Evolutionary conservation across 2,797 vertebrate genomes (phyloP).

Genomic region (Pseudomugil tenellus): DNA sequence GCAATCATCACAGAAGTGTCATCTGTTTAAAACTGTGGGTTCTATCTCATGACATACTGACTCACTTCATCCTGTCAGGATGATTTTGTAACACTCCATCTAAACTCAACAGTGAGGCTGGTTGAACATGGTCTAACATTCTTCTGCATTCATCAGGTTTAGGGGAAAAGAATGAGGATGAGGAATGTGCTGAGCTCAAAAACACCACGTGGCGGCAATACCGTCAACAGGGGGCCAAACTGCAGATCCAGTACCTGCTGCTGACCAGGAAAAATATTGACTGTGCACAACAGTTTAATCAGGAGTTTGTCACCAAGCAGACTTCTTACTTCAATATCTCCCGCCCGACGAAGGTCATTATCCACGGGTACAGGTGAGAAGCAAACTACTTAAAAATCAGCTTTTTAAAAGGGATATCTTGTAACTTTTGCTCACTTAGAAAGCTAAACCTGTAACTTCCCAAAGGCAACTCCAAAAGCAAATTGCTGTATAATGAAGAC

Average conservation of each 20-base stretch:
- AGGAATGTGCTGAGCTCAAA: conserved; percentile 86
- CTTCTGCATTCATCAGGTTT: conserved; percentile 60
- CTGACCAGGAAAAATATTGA: conserved; percentile 80
- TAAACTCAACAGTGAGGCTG: background rate
- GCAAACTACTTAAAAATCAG: background rate
- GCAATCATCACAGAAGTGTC: background rate
- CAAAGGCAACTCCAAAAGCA: too few species aligned
- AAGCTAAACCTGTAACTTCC: too few species aligned
- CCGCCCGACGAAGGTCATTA: conserved; percentile 88
- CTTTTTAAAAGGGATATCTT: too few species aligned
- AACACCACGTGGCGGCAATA: conserved; percentile 77
- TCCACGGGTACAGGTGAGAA: conserved; percentile 93
- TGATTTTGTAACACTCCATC: background rate
- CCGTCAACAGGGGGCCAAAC: conserved; percentile 66
- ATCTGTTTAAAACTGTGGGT: background rate
- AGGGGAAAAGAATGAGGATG: conserved; percentile 6
- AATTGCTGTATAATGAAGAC: too few species aligned
- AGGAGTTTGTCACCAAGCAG: conserved; percentile 66
- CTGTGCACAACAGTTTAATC: conserved; percentile 83
- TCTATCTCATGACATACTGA: background rate
- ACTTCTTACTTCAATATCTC: conserved; percentile 82
- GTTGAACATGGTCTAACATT: background rate
- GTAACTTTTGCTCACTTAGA: too few species aligned
- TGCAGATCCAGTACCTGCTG: conserved; percentile 88
- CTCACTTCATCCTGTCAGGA: background rate